Evolutionary conservation across 2,113 vertebrate species (phyloP).

Genomic region (Vulpes lagopus): DNA sequence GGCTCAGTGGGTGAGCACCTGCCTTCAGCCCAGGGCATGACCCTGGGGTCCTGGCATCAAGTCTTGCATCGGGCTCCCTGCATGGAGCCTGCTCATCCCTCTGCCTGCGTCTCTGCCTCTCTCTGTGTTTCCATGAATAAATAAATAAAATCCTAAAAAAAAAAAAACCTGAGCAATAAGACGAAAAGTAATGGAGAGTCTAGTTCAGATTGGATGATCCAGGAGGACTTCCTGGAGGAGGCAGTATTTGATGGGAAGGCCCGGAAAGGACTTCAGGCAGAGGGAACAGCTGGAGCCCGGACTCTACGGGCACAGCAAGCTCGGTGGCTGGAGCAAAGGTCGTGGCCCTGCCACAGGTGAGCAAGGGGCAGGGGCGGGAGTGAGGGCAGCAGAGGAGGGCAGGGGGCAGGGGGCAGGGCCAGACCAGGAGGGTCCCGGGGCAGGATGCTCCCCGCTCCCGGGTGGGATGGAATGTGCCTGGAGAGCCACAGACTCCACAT

Average conservation of each 20-base stretch:
- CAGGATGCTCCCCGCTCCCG: background rate
- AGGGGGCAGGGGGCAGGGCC: background rate
- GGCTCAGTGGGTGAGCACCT: no score
- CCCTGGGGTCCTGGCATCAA: no score
- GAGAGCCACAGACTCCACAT: background rate
- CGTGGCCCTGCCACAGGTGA: background rate
- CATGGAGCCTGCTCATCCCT: no score
- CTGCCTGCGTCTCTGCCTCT: no score
- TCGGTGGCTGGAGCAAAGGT: background rate
- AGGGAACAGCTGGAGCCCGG: background rate
- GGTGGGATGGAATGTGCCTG: background rate
- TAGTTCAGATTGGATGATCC: background rate
- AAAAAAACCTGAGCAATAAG: background rate
- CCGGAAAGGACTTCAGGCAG: background rate
- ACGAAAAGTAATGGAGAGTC: background rate
- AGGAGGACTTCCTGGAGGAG: background rate
- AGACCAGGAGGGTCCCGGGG: background rate
- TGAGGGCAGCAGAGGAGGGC: background rate
- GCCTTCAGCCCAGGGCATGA: no score
- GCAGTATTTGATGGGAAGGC: background rate
- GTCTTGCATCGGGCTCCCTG: no score
- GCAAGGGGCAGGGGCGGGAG: no score
- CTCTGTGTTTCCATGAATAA: no score
- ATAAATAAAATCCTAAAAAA: no score
- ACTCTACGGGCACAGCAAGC: accelerated